Evolutionary conservation across 2,888 invertebrate species (phyloP).

Genomic region (Prionchulus punctatus): DNA sequence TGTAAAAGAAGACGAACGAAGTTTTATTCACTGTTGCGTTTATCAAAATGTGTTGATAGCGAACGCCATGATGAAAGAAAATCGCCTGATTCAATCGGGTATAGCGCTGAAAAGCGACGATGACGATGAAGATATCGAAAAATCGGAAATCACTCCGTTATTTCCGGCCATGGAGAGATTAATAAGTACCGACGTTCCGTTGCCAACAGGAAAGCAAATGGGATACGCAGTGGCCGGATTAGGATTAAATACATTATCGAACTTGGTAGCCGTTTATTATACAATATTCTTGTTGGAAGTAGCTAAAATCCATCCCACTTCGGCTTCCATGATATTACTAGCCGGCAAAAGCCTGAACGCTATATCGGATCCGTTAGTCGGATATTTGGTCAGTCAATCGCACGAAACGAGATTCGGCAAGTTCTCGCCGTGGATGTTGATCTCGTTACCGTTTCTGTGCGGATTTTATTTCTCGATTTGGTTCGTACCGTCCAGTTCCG

Average conservation of each 20-base stretch:
- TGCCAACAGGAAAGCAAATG: too few species aligned
- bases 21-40: too few species aligned
- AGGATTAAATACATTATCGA: background rate
- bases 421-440: slow-evolving; percentile 5
- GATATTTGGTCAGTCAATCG: background rate
- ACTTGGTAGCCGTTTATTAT: slow-evolving; percentile 1
- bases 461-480: slow-evolving; percentile 1
- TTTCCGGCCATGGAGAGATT: too few species aligned
- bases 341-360: background rate
- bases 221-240: slow-evolving; percentile 4
- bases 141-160: too few species aligned
- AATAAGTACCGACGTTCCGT: too few species aligned
- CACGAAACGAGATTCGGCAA: background rate
- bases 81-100: too few species aligned
- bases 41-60: too few species aligned
- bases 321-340: background rate
- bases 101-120: too few species aligned
- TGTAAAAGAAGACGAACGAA: too few species aligned
- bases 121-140: too few species aligned
- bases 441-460: background rate
- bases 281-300: slow-evolving; percentile 2
- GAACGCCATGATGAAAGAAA: too few species aligned
- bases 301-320: background rate
- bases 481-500: background rate
- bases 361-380: background rate